These are phyloP conservation scores for Chesias legatella DNA, from an alignment of 2,888 invertebrate species.

Conservation along the genomic window DNA sequence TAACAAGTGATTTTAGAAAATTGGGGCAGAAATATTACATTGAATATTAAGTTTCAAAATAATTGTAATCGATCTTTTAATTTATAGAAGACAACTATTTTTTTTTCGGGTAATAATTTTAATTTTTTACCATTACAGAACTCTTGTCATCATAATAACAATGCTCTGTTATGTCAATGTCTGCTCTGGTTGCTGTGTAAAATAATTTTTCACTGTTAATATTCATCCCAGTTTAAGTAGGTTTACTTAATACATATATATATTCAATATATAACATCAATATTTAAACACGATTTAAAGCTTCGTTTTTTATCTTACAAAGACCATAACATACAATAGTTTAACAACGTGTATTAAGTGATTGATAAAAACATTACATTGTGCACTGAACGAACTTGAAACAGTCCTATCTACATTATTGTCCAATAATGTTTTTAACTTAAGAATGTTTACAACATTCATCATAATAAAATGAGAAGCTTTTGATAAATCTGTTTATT, in stretches of 20 bases:
- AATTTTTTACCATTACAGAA: no score
- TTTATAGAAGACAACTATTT: no score
- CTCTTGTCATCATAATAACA: no score
- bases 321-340: constrained; percentile 42
- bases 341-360: constrained; percentile 23
- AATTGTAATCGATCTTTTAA: no score
- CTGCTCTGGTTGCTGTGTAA: no score
- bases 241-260: constrained; percentile 17
- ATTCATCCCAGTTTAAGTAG: constrained; percentile 18
- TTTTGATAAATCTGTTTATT: constrained; percentile 3
- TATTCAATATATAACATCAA: constrained; percentile 34
- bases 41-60: no score
- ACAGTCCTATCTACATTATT: constrained; percentile 66
- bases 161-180: no score
- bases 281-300: constrained; percentile 73
- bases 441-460: constrained; percentile 62
- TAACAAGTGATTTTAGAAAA: no score
- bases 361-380: constrained; percentile 14
- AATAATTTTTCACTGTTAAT: constrained; percentile 8
- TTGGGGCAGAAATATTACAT: no score
- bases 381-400: constrained; percentile 27
- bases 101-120: no score
- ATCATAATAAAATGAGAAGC: constrained; percentile 20
- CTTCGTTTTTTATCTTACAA: constrained; percentile 69
- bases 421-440: constrained; percentile 52